A percentile compares a stretch with the other conserved stretches of the same genome.
Evolutionary conservation across 53 echinoderm and acorn worm genomes (phyloP).

Genomic region (Temnopleurus reevesii): DNA sequence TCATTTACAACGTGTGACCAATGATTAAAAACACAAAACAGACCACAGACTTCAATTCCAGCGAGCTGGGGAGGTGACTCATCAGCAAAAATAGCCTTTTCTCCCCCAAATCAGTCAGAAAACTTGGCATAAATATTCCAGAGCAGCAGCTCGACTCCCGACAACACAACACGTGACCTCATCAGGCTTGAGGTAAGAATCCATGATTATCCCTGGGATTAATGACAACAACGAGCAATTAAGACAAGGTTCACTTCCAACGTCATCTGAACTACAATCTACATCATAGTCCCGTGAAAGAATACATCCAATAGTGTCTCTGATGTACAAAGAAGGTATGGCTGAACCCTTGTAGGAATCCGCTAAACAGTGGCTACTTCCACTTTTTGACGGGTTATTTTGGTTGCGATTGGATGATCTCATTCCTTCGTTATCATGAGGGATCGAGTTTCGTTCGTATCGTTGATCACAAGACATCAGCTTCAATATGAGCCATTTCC

Average conservation of each 20-base stretch:
- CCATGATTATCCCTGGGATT: background rate
- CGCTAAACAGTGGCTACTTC: constrained; percentile 26
- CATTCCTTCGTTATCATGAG: constrained; percentile 1
- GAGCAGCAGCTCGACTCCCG: background rate
- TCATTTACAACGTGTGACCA: background rate
- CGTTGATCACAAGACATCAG: constrained; percentile 32
- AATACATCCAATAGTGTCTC: background rate
- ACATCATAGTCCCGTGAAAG: background rate
- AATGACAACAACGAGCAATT: background rate
- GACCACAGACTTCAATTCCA: background rate
- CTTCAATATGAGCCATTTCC: constrained; percentile 47
- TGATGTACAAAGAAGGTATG: background rate
- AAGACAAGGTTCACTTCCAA: background rate
- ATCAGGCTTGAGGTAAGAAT: background rate
- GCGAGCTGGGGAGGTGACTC: background rate
- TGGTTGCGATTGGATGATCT: constrained; percentile 20
- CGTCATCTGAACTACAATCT: background rate
- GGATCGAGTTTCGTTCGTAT: constrained; percentile 21
- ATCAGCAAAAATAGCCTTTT: background rate
- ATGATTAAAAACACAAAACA: background rate
- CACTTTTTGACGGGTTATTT: constrained; percentile 4
- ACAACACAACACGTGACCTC: background rate
- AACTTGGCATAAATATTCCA: background rate
- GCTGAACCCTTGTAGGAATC: background rate
- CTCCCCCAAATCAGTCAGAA: background rate